Evolutionary conservation across 1,140 invertebrate species (phyloP).

Genomic region (Ostrea edulis): DNA sequence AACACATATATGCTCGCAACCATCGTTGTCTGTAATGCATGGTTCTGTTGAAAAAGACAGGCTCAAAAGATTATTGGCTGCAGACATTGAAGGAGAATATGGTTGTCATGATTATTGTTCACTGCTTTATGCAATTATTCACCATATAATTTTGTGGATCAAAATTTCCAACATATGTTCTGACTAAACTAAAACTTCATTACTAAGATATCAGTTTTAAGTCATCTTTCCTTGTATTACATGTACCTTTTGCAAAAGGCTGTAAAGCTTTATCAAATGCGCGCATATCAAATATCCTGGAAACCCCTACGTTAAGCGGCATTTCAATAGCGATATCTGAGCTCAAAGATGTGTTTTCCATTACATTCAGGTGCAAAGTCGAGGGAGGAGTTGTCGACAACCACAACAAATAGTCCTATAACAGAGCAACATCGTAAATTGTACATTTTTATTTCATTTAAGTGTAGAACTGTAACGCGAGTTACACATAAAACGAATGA

Average conservation of each 20-base stretch:
- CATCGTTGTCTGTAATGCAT: slow-evolving; percentile 43
- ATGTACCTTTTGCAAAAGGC: background rate
- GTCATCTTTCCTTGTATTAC: background rate
- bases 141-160: background rate
- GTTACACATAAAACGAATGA: too few relatives aligned
- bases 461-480: too few relatives aligned
- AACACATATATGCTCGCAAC: slow-evolving; percentile 48
- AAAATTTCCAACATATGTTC: too few relatives aligned
- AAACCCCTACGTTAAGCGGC: background rate
- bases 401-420: slow-evolving; percentile 4
- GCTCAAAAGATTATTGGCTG: background rate
- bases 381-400: background rate
- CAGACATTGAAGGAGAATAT: background rate
- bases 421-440: background rate
- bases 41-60: background rate
- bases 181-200: background rate
- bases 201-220: background rate
- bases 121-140: background rate
- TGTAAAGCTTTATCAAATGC: slow-evolving; percentile 17
- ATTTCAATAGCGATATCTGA: background rate
- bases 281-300: background rate
- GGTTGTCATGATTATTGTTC: background rate
- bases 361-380: background rate
- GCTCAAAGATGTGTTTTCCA: background rate
- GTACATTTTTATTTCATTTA: background rate